Conservation (phyloP, 2,797 vertebrate genomes). For the Cryptoblepharus egeriae region DNA sequence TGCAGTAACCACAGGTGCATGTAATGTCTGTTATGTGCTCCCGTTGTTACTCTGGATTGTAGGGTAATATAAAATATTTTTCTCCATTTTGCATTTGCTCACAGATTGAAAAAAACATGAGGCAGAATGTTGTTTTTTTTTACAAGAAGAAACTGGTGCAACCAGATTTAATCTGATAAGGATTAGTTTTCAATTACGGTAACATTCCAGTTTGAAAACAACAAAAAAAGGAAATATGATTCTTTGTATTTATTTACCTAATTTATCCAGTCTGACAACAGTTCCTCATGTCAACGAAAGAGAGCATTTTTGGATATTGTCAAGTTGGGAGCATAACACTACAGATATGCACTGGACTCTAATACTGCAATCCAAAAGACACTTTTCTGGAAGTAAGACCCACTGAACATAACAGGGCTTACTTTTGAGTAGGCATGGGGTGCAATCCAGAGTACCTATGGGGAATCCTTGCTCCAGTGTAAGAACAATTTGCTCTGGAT, state of each 20-base stretch:
- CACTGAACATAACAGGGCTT: no score
- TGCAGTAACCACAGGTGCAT: no score
- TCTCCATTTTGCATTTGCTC: slow-evolving; percentile 35
- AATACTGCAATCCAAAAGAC: no score
- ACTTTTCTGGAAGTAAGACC: no score
- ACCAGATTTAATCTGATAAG: slow-evolving; percentile 64
- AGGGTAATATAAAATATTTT: neutral
- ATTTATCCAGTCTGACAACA: slow-evolving; percentile 50
- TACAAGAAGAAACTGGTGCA: slow-evolving; percentile 52
- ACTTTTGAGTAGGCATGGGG: no score
- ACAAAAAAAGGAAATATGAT: slow-evolving; percentile 53
- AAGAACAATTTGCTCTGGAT: no score
- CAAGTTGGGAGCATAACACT: neutral
- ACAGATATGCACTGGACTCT: no score
- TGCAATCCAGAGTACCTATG: no score
- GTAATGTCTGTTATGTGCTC: no score
- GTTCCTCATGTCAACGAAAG: neutral
- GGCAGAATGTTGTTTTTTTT: slow-evolving; percentile 45
- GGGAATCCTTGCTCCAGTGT: no score
- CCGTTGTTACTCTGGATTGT: no score
- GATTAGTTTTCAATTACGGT: slow-evolving; percentile 64
- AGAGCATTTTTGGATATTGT: neutral
- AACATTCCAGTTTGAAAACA: slow-evolving; percentile 63
- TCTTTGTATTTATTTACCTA: slow-evolving; percentile 59
- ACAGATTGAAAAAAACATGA: slow-evolving; percentile 53